phyloP scores from a whole-genome alignment of 2,797 vertebrate species.

The Oreonectes daqikongensis region DNA sequence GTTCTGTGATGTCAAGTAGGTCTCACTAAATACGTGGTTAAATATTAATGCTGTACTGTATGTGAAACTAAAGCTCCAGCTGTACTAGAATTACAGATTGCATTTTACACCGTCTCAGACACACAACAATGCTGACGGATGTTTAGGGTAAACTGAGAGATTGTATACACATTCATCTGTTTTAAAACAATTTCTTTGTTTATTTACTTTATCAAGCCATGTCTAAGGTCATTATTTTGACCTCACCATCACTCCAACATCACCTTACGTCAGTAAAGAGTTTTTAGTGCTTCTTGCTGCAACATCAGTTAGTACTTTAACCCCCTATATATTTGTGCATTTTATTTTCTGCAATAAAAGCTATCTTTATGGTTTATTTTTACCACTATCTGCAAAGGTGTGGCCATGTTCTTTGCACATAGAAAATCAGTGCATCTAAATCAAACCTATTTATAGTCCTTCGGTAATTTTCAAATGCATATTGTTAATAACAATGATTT shows the following conservation, averaged over 20 bases:
- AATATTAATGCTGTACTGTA: slow-evolving; percentile 57
- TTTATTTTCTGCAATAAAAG: slow-evolving; percentile 43
- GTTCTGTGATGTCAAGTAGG: slow-evolving; percentile 45
- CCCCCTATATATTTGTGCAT: background rate
- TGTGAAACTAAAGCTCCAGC: slow-evolving; percentile 43
- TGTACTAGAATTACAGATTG: slow-evolving; percentile 53
- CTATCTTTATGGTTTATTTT: slow-evolving; percentile 3
- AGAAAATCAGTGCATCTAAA: slow-evolving; percentile 17
- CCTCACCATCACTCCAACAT: background rate
- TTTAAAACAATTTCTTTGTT: background rate
- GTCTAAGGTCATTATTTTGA: too few species aligned
- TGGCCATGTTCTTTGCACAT: background rate
- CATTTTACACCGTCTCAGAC: slow-evolving; percentile 35
- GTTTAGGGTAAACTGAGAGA: too few species aligned
- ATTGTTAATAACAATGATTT: background rate
- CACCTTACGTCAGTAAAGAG: background rate
- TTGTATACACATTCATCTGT: background rate
- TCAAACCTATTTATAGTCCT: background rate
- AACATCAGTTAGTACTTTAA: slow-evolving; percentile 39
- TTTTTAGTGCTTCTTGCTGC: slow-evolving; percentile 10
- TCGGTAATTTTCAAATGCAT: background rate
- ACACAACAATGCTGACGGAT: too few species aligned
- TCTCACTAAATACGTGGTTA: slow-evolving; percentile 52
- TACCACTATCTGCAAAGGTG: background rate
- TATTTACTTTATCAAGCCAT: background rate